These are phyloP conservation scores for Muscicapa adusta DNA, from an alignment of 2,113 vertebrate genomes.

Conservation along the genomic window DNA sequence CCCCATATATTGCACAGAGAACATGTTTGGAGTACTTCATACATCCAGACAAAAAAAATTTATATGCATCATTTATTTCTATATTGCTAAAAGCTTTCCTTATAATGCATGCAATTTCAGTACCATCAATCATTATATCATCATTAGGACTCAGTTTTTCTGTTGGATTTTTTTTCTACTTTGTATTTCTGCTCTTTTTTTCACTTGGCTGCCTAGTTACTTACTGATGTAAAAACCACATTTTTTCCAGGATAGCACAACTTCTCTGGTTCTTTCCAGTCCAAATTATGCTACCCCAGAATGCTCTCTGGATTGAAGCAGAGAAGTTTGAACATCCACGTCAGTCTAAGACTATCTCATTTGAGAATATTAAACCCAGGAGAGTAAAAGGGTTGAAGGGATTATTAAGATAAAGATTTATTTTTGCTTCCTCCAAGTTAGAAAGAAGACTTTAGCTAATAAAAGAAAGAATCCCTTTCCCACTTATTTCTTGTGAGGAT, in stretches of 20 bases:
- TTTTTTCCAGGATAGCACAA: neutral
- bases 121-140: neutral
- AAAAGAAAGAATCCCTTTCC: neutral
- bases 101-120: neutral
- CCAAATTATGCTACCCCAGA: neutral
- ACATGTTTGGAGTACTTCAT: neutral
- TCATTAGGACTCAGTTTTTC: neutral
- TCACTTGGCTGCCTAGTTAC: neutral
- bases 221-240: neutral
- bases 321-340: neutral
- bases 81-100: neutral
- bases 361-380: neutral
- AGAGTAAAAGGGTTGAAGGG: neutral
- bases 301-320: neutral
- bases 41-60: neutral
- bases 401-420: neutral
- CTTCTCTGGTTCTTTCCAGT: neutral
- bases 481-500: neutral
- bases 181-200: neutral
- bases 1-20: neutral
- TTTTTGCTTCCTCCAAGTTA: neutral
- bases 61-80: neutral
- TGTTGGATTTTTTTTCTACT: neutral
- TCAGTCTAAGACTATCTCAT: neutral
- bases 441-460: neutral